Evolutionary conservation across 53 echinoderm and acorn worm species (phyloP).

Genomic region (Henricia sp.): DNA sequence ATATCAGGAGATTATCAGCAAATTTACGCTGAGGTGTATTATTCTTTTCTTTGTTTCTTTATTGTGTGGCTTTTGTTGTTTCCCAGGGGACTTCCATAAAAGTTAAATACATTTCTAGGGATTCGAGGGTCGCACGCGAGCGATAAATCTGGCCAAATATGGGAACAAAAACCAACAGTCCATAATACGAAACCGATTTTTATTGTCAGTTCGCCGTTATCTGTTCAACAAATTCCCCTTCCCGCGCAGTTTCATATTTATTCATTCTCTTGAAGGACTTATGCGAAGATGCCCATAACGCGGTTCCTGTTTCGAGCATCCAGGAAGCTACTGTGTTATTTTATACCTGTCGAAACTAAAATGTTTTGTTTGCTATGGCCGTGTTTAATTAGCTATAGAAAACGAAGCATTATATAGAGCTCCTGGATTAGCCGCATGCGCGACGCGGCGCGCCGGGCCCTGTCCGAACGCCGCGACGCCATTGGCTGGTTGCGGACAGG

Average conservation of each 20-base stretch:
- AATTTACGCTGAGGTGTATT: no score
- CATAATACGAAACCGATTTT: slow-evolving; percentile 29
- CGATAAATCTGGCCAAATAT: slow-evolving; percentile 6
- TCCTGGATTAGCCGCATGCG: no score
- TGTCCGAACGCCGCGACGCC: no score
- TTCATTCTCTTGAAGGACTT: slow-evolving; percentile 16
- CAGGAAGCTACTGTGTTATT: slow-evolving; percentile 28
- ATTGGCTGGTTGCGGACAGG: no score
- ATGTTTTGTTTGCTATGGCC: not conserved
- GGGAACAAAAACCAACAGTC: not conserved
- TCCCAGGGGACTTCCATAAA: no score
- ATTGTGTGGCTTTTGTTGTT: no score
- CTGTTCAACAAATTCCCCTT: not conserved
- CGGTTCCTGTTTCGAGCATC: slow-evolving; percentile 47
- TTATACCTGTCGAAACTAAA: slow-evolving; percentile 59
- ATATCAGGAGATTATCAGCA: no score
- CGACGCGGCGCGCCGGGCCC: no score
- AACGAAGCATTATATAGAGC: no score
- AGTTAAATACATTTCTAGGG: not conserved
- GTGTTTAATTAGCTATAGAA: not conserved
- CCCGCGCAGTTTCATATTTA: slow-evolving; percentile 52
- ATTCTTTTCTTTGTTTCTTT: no score
- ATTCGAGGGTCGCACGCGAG: not conserved
- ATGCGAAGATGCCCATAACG: not conserved
- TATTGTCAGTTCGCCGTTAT: slow-evolving; percentile 41